These are phyloP conservation scores for Pristionchus maxplancki DNA, from an alignment of 2,888 invertebrate species.

Conservation along the genomic window DNA sequence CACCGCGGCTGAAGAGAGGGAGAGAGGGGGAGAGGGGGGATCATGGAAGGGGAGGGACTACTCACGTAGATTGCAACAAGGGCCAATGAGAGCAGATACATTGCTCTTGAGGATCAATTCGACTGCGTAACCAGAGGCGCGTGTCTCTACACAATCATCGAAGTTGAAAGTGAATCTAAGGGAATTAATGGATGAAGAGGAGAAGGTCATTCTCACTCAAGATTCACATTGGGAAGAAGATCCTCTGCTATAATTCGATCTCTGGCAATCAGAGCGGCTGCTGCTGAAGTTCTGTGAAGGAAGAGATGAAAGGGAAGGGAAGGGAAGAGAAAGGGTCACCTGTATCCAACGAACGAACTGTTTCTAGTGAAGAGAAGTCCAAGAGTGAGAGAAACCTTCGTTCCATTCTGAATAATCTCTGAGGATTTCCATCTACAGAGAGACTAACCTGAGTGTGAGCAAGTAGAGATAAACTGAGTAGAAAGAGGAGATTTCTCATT, in stretches of 20 bases:
- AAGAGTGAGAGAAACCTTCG: constrained; percentile 14
- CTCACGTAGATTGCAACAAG: constrained; percentile 50
- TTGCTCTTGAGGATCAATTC: constrained; percentile 15
- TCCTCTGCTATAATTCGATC: constrained; percentile 57
- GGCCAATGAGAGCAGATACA: constrained; percentile 39
- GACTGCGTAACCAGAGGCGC: constrained; percentile 28
- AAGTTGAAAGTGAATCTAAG: constrained; percentile 33
- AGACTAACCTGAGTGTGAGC: neutral
- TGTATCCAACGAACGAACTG: constrained; percentile 46
- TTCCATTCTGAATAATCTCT: neutral
- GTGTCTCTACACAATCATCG: constrained; percentile 41
- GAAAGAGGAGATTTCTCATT: constrained; percentile 6
- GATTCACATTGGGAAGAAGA: constrained; percentile 54
- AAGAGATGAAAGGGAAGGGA: neutral
- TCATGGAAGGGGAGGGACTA: neutral
- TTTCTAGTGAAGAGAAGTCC: constrained; percentile 49
- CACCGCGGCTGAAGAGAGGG: constrained; percentile 63
- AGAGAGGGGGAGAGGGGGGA: too few species aligned
- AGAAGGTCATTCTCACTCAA: too few species aligned
- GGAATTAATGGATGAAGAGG: too few species aligned
- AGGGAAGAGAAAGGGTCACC: neutral
- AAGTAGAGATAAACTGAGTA: neutral
- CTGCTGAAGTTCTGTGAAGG: constrained; percentile 55
- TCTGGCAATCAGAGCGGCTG: constrained; percentile 59
- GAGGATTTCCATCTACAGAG: neutral